Conservation (phyloP, 2,113 vertebrate genomes). For the Melanostigma gelatinosum region DNA sequence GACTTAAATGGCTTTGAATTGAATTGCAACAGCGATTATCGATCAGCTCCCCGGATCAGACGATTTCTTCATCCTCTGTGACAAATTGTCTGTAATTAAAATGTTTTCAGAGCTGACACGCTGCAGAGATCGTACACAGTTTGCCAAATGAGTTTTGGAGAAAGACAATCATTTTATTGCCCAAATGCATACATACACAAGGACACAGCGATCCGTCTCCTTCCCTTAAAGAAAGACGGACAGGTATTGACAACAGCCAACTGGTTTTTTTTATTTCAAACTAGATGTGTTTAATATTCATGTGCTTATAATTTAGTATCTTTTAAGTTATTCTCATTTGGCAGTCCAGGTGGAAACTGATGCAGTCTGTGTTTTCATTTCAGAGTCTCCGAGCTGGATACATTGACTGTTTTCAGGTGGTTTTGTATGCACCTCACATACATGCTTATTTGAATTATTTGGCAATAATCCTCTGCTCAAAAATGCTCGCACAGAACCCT, state of each 20-base stretch:
- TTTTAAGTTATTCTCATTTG: background rate
- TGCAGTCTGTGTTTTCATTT: background rate
- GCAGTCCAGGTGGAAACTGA: background rate
- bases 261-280: background rate
- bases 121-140: slow-evolving; percentile 2
- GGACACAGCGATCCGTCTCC: background rate
- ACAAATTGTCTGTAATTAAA: background rate
- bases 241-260: background rate
- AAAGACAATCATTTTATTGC: background rate
- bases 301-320: background rate
- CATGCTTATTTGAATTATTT: background rate
- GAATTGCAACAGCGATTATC: background rate
- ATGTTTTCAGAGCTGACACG: background rate
- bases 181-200: background rate
- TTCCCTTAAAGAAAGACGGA: background rate
- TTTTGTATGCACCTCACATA: background rate
- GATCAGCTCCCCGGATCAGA: background rate
- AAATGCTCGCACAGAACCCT: background rate
- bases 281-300: background rate
- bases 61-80: background rate
- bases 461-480: background rate
- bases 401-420: background rate
- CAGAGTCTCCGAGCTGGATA: background rate
- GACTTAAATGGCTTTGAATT: background rate
- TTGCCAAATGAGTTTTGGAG: background rate